A percentile compares a stretch with the other conserved stretches of the same genome.
Conservation (phyloP, 2,888 invertebrate genomes). For the Mythimna impura region DNA sequence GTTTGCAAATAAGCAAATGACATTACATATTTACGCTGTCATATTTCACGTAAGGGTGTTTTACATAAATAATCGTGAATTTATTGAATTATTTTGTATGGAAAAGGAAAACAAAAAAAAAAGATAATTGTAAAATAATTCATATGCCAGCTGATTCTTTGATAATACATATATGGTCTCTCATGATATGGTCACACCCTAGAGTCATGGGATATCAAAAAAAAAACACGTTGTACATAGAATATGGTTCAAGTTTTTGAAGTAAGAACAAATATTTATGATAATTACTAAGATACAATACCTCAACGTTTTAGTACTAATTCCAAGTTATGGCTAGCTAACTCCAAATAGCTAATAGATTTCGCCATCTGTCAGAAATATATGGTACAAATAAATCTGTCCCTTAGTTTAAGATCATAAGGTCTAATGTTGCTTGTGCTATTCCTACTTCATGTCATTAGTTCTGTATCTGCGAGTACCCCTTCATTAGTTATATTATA, state of each 20-base stretch:
- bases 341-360: slow-evolving; percentile 52
- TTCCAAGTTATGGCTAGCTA: slow-evolving; percentile 66
- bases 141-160: no score
- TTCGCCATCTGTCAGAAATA: slow-evolving; percentile 62
- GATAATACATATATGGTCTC: no score
- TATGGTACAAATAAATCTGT: slow-evolving; percentile 33
- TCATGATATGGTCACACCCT: no score
- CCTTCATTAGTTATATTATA: slow-evolving; percentile 23
- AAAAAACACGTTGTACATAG: no score
- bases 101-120: no score
- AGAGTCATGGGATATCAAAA: no score
- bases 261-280: slow-evolving; percentile 83
- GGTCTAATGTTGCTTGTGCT: slow-evolving; percentile 2
- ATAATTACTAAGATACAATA: slow-evolving; percentile 83
- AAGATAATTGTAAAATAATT: no score
- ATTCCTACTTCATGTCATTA: slow-evolving; percentile 64
- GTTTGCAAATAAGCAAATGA: no score
- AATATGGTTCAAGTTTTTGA: slow-evolving; percentile 73
- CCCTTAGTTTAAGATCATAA: not conserved
- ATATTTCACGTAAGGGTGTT: no score
- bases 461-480: slow-evolving; percentile 30
- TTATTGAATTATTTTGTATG: no score
- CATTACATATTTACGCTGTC: no score
- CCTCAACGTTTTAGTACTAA: slow-evolving; percentile 75
- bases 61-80: no score